Evolutionary conservation across 2,888 invertebrate genomes (phyloP).

Genomic region (Heliconius charithonia): DNA sequence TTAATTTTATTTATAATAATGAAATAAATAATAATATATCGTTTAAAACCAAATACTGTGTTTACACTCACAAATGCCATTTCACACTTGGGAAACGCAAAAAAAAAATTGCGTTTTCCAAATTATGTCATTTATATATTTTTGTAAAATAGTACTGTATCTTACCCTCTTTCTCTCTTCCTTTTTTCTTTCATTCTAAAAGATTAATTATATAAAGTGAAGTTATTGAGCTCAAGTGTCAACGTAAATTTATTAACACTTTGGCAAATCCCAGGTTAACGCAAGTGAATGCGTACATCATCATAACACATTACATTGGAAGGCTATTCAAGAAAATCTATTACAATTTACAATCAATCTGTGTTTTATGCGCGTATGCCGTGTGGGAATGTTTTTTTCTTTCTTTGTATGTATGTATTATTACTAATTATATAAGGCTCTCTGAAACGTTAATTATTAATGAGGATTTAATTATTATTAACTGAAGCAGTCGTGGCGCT

Average conservation of each 20-base stretch:
- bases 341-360: not conserved
- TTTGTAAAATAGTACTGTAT: too few species aligned
- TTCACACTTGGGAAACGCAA: too few species aligned
- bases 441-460: not conserved
- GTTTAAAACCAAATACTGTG: too few species aligned
- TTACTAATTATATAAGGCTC: not conserved
- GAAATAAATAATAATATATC: too few species aligned
- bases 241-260: not conserved
- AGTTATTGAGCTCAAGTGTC: not conserved
- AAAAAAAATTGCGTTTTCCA: too few species aligned
- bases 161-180: not conserved
- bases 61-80: too few species aligned
- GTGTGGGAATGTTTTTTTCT: not conserved
- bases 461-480: not conserved
- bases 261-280: not conserved
- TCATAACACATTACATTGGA: not conserved
- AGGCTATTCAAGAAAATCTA: not conserved
- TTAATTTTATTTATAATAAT: too few species aligned
- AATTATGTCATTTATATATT: too few species aligned
- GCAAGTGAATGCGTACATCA: not conserved
- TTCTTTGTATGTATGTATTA: not conserved
- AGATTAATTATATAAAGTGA: not conserved
- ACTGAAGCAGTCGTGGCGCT: not conserved
- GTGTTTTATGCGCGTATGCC: not conserved
- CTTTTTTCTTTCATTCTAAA: not conserved